Base-by-base conservation (phyloP, 1,140 invertebrate genomes). In the Aphelinus certus region DNA sequence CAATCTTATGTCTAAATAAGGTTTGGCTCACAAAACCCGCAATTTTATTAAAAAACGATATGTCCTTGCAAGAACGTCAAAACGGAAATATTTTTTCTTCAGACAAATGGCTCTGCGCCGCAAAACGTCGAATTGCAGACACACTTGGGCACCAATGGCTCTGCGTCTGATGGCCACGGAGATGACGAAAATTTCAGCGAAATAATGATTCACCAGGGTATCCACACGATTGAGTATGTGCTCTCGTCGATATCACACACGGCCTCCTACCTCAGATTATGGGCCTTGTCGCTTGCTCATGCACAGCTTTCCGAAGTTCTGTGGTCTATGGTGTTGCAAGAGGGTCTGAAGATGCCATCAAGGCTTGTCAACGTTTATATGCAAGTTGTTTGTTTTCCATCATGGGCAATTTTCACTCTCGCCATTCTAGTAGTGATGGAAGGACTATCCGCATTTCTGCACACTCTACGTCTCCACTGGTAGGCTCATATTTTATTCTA, bases 181-280 rank as follows among this genome's bases (percentile, higher is more conserved):
- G 89, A 91, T 1, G 89, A 92, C n/a, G 92, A 95, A 83, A 90
- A 93, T 57, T 93, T 98, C 86, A 91, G 92, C 61, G 97, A 99
- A 83, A 88, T 97, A 60, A 94, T 97, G 88, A 97, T 98, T 76
- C 93, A 97, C 85, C 96, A 97, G 85, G 92, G 91, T 45, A 98
- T 99, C 80, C 97, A 99, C 84, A 98, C 97, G 5, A 98, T 99
- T 81, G 97, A 99, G 88, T 99, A 97, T 86, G 96, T 96, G 80
- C 91, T 99, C 56, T 97, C 97, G 82, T 98, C 96, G 77, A 93
- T 99, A 76, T 98, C 96, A 0, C 96, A 98, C 83, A 98, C 97
- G 1, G 97, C 97, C 1, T 98, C 97, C 0, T 99, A 99, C 87
- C 90, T 99, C 3, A 95, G 97, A 81, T 89, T 99, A 46, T 99